Base-by-base conservation (phyloP, 2,113 vertebrate species). In the Corydoras sp. region DNA sequence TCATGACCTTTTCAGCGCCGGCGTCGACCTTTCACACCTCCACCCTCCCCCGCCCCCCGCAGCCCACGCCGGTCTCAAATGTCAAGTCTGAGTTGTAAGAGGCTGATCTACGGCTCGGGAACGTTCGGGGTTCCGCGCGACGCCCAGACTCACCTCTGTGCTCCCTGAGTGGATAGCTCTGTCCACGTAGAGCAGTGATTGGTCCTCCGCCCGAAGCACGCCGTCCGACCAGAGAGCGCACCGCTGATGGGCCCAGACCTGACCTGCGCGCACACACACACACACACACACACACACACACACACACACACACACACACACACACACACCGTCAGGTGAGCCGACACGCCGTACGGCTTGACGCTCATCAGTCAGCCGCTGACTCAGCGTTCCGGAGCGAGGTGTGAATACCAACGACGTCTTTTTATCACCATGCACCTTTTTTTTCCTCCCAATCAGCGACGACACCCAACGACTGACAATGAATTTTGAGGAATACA, bases 91-190 rank as follows among this genome's bases (percentile, higher is more conserved):
- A 18, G 53, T 56, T 48, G 32, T 14, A 56, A 56, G n/a, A 3
- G 5, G 10, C 14, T 35, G 30, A 53, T 65, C 30, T 54, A 65
- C 53, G 63, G 35, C 35, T 8, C 35, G 35, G 35, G 51, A 53
- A 10, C 0, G 9, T 53, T 14, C 9, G 51, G 2, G 51, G 12
- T 9, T 9, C 51, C 51, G 51, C 12, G 51, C 51, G 12, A 2
- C 10, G 51, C 54, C 3, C 2, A 3, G 13, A 14, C 95, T 95
- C 84, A 99, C 97, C 92, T 95, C 92, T 94, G 95, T 97, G 95
- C 95, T 98, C 95, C 97, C 97, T 98, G 95, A 98, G 95, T 97
- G 92, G 91, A 99, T 95, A 90, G 96, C 95, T 98, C 92, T 94
- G 92, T 96, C 97, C 93, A 99, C 95, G 74, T 92, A 94, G 86